Evolutionary conservation across 2,797 vertebrate species (phyloP).

Genomic region (Leptoclinus maculatus): DNA sequence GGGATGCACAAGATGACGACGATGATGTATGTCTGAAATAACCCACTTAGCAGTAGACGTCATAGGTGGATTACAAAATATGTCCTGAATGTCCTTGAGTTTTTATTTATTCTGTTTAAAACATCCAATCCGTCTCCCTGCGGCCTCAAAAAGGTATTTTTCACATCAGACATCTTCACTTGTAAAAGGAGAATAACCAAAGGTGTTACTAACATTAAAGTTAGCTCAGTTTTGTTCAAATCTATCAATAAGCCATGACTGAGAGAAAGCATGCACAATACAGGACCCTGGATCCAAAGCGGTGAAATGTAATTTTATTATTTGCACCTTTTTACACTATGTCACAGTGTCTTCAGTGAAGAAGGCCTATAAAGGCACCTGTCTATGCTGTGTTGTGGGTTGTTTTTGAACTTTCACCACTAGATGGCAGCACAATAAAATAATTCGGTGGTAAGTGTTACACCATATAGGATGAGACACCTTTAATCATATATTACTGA

Average conservation of each 20-base stretch:
- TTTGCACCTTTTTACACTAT: background rate
- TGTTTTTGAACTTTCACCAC: constrained; percentile 50
- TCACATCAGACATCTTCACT: background rate
- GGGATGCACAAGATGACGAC: constrained; percentile 73
- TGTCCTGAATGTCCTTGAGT: background rate
- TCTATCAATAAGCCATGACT: too few relatives aligned
- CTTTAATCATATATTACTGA: background rate
- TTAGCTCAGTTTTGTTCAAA: background rate
- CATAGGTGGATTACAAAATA: background rate
- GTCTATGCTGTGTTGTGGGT: background rate
- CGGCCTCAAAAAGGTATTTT: background rate
- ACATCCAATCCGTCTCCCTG: background rate
- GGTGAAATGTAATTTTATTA: background rate
- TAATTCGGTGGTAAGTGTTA: background rate
- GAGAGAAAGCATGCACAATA: background rate
- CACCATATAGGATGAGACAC: background rate
- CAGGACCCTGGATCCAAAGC: background rate
- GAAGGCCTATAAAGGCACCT: background rate
- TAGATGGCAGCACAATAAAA: constrained; percentile 75
- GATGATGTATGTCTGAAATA: constrained; percentile 77
- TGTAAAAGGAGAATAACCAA: background rate
- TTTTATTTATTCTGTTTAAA: background rate
- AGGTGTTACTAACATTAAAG: background rate
- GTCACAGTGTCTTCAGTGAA: background rate
- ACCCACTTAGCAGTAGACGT: background rate